A percentile compares a stretch with the other conserved stretches of the same genome.
Evolutionary conservation across 2,888 invertebrate genomes (phyloP).

Genomic region (Cordilura impudica): DNA sequence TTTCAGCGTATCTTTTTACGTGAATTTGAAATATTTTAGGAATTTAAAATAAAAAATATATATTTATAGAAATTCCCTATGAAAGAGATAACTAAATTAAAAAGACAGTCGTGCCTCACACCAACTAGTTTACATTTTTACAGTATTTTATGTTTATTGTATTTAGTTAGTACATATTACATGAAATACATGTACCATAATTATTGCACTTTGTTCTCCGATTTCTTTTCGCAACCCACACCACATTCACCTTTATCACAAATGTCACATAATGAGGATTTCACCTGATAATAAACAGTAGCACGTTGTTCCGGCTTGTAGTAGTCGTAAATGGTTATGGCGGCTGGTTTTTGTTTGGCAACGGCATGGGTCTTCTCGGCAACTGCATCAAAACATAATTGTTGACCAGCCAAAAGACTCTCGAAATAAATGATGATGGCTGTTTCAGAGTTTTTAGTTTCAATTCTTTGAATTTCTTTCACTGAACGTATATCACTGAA

Average conservation of each 20-base stretch:
- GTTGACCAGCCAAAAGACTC: slow-evolving; percentile 82
- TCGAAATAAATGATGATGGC: slow-evolving; percentile 86
- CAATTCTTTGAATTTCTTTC: slow-evolving; percentile 80
- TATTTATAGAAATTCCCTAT: too few relatives aligned
- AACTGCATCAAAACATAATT: slow-evolving; percentile 83
- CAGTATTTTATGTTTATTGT: too few relatives aligned
- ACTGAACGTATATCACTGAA: slow-evolving; percentile 81
- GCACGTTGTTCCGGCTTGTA: slow-evolving; percentile 85
- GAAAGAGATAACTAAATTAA: too few relatives aligned
- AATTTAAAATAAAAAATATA: too few relatives aligned
- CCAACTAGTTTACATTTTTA: too few relatives aligned
- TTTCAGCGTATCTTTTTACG: too few relatives aligned
- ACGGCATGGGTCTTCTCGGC: slow-evolving; percentile 91
- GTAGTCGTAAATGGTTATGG: slow-evolving; percentile 92
- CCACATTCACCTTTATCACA: slow-evolving; percentile 84
- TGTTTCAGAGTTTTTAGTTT: slow-evolving; percentile 83
- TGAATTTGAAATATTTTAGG: too few relatives aligned
- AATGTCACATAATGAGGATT: slow-evolving; percentile 88
- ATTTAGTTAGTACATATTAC: too few relatives aligned
- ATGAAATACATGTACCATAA: neutral
- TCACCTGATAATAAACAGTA: slow-evolving; percentile 72
- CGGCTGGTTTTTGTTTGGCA: slow-evolving; percentile 90
- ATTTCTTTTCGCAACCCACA: slow-evolving; percentile 67
- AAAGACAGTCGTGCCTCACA: too few relatives aligned
- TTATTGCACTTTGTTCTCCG: neutral